Evolutionary conservation across 2,113 vertebrate species (phyloP).

Genomic region (Andinoacara biseriatus): DNA sequence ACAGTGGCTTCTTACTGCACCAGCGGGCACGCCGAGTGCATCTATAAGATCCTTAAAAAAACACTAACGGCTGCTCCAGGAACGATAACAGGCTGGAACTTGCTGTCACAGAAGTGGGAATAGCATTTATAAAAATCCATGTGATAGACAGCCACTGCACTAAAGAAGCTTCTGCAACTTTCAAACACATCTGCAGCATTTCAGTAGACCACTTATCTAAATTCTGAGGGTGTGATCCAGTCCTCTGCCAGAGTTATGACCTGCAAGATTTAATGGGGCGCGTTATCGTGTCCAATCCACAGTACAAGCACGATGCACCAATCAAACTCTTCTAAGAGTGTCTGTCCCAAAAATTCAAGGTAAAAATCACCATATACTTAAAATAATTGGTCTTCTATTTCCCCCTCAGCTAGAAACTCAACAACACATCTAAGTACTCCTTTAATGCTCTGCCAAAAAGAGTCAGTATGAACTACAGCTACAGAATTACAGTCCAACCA

Average conservation of each 20-base stretch:
- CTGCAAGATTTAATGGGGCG: too few species aligned
- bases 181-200: not conserved
- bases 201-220: not conserved
- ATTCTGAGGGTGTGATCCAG: not conserved
- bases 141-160: not conserved
- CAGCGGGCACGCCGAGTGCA: not conserved
- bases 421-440: not conserved
- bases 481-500: not conserved
- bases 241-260: too few species aligned
- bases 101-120: not conserved
- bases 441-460: not conserved
- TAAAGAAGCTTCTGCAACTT: not conserved
- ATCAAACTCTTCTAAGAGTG: not conserved
- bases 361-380: not conserved
- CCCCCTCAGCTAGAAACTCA: not conserved
- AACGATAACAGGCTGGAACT: not conserved
- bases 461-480: not conserved
- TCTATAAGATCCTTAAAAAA: not conserved
- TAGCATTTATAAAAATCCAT: not conserved
- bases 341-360: not conserved
- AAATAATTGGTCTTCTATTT: not conserved
- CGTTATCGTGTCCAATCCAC: not conserved
- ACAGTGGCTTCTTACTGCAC: not conserved
- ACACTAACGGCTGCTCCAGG: not conserved
- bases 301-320: not conserved